Conservation (phyloP, 2,888 invertebrate species). For the Choreutis nemorana region DNA sequence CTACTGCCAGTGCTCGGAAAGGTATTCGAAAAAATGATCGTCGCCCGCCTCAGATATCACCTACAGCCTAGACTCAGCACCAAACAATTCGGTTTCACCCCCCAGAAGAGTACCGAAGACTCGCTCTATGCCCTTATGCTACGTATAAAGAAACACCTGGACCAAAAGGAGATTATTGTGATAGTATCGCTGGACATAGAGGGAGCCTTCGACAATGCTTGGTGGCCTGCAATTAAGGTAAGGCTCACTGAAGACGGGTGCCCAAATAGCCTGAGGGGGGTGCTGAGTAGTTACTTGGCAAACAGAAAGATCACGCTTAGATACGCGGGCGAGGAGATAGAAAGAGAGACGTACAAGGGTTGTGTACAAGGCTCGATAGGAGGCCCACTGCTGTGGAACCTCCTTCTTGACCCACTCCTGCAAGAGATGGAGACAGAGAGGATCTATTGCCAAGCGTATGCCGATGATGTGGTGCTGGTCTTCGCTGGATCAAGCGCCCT, state of each 20-base stretch:
- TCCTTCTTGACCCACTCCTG: conserved; percentile 8
- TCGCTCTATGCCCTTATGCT: conserved; percentile 2
- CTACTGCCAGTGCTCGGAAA: conserved; percentile 9
- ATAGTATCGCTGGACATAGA: conserved; percentile 9
- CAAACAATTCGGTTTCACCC: conserved; percentile 10
- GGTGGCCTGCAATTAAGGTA: conserved; percentile 9
- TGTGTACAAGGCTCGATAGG: conserved; percentile 10
- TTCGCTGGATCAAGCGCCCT: neutral
- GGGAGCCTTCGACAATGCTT: conserved; percentile 9
- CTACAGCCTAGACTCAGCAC: conserved; percentile 4
- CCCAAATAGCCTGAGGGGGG: conserved; percentile 5
- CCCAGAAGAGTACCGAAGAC: conserved; percentile 5
- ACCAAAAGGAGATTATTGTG: conserved; percentile 3
- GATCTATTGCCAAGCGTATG: conserved; percentile 6
- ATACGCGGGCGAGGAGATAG: neutral
- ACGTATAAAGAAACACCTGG: neutral
- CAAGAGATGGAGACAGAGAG: neutral
- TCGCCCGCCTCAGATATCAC: conserved; percentile 4
- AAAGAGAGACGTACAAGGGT: conserved; percentile 7
- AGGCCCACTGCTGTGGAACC: conserved; percentile 11
- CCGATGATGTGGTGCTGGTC: conserved; percentile 6
- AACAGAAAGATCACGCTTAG: neutral
- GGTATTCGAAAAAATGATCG: conserved; percentile 8
- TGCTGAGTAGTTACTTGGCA: conserved; percentile 7
- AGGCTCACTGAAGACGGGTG: conserved; percentile 7